A percentile compares a stretch with the other conserved stretches of the same genome.
phyloP scores from a whole-genome alignment of 2,113 vertebrate species.

The Misgurnus anguillicaudatus region DNA sequence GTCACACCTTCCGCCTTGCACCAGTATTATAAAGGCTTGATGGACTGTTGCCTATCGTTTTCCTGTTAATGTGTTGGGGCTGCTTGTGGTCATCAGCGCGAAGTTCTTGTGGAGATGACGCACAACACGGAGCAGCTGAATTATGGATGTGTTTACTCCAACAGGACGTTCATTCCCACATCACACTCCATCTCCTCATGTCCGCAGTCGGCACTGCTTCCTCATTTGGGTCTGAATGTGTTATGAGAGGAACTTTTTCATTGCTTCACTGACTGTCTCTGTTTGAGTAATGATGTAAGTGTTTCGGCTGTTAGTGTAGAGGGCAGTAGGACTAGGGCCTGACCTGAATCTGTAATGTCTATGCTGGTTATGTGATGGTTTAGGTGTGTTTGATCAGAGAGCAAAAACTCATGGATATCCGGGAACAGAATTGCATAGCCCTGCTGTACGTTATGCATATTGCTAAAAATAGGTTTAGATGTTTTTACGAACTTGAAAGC shows the following conservation, averaged over 20 bases:
- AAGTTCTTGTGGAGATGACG: neutral
- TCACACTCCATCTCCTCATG: neutral
- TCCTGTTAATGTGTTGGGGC: neutral
- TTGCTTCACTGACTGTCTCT: neutral
- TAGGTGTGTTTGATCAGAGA: no score
- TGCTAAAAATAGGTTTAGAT: no score
- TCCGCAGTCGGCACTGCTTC: neutral
- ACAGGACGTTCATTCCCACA: neutral
- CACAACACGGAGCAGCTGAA: neutral
- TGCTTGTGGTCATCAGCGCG: neutral
- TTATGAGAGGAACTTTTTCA: constrained; percentile 1
- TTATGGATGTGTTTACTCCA: constrained; percentile 30
- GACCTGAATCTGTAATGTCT: neutral
- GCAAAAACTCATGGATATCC: no score
- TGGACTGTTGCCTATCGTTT: neutral
- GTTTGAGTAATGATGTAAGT: constrained; percentile 21
- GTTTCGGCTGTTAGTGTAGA: constrained; percentile 7
- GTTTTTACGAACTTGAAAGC: no score
- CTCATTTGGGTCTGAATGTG: neutral
- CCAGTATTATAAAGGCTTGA: neutral
- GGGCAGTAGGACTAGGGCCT: constrained; percentile 4
- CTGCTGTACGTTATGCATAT: no score
- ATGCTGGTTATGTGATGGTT: no score
- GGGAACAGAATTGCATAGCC: no score
- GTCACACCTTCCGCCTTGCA: no score